phyloP scores from a whole-genome alignment of 2,888 invertebrate genomes.

The Resseliella maxima region DNA sequence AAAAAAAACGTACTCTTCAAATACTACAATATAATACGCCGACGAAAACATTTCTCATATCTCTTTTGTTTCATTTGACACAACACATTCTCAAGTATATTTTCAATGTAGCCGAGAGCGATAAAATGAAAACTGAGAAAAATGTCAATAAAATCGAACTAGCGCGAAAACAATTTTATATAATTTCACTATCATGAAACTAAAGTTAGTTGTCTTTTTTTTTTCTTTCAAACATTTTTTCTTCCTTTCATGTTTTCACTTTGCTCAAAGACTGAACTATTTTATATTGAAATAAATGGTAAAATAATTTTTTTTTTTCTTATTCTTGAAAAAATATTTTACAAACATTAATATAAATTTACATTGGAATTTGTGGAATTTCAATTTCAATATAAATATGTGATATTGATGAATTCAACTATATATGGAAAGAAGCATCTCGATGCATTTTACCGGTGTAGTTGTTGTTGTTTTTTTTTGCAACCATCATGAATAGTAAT shows the following conservation, averaged over 20 bases:
- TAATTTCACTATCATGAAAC: not conserved
- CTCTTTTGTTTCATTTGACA: not conserved
- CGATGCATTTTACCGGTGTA: not conserved
- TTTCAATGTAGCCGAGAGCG: not conserved
- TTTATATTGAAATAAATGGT: too few relatives aligned
- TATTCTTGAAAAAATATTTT: too few relatives aligned
- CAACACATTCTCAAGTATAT: not conserved
- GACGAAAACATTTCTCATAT: not conserved
- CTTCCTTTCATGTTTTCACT: too few relatives aligned
- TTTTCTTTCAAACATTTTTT: too few relatives aligned
- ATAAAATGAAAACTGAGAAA: not conserved
- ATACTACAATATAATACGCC: conserved; percentile 4
- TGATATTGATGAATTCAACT: not conserved
- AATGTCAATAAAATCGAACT: not conserved
- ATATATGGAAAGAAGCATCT: not conserved
- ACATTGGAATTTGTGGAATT: too few relatives aligned
- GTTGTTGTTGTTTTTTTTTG: not conserved
- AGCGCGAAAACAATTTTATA: not conserved
- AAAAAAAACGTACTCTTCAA: not conserved
- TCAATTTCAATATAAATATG: not conserved
- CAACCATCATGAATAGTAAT: not conserved
- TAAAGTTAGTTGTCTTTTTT: not conserved
- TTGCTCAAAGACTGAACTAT: too few relatives aligned
- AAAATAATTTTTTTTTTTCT: too few relatives aligned
- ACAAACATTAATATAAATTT: too few relatives aligned